A percentile compares a stretch with the other conserved stretches of the same genome.
Evolutionary conservation across 2,113 vertebrate species (phyloP).

Genomic region (Zosterops japonicus): DNA sequence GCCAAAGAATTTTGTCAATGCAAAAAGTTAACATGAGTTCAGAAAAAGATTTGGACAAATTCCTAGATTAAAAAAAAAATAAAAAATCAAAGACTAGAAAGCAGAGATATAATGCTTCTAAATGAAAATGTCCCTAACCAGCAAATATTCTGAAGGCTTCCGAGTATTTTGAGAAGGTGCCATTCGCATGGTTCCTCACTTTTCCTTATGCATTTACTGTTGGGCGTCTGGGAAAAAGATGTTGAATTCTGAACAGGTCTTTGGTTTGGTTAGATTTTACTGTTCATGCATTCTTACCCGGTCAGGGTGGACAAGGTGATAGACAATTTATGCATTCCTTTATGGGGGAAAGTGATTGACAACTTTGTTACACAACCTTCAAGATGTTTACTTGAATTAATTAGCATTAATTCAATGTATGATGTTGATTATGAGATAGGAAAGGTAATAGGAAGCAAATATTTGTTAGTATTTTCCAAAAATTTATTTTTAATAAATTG

Average conservation of each 20-base stretch:
- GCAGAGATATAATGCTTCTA: not conserved
- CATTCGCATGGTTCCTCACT: not conserved
- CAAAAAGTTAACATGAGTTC: not conserved
- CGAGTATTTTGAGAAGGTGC: not conserved
- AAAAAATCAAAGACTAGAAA: not conserved
- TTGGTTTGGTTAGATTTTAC: not conserved
- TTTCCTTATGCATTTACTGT: not conserved
- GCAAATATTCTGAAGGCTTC: not conserved
- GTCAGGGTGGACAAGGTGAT: not conserved
- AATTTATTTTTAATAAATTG: not conserved
- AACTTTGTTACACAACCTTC: not conserved
- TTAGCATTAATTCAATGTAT: not conserved
- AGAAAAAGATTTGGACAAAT: not conserved
- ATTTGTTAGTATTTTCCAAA: not conserved
- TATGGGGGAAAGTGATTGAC: not conserved
- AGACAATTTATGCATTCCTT: not conserved
- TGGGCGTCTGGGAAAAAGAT: not conserved
- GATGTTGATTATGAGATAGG: not conserved
- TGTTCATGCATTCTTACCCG: not conserved
- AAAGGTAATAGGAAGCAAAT: not conserved
- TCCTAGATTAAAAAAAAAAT: not conserved
- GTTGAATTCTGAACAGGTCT: not conserved
- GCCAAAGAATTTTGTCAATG: not conserved
- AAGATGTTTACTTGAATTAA: not conserved
- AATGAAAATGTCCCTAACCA: not conserved